Evolutionary conservation across 2,797 vertebrate species (phyloP).

Genomic region (Anas acuta): DNA sequence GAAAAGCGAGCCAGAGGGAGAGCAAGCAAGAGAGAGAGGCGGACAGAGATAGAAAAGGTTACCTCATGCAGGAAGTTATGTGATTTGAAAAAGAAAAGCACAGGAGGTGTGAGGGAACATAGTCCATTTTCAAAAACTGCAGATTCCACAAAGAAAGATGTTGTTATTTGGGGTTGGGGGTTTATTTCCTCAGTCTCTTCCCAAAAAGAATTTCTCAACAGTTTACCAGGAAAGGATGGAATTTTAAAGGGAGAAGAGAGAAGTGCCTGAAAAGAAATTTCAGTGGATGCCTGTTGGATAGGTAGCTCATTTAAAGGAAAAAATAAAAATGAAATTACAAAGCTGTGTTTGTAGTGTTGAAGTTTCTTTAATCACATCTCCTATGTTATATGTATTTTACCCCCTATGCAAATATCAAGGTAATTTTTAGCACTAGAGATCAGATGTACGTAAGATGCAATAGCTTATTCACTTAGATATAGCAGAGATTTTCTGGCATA

Average conservation of each 20-base stretch:
- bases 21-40: constrained; percentile 43
- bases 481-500: fast-evolving
- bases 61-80: constrained; percentile 77
- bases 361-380: background rate
- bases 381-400: background rate
- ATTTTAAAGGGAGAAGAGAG: background rate
- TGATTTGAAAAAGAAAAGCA: constrained; percentile 72
- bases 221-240: background rate
- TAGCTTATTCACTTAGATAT: background rate
- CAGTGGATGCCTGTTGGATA: background rate
- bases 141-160: background rate
- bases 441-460: background rate
- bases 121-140: constrained; percentile 11
- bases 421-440: background rate
- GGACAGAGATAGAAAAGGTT: constrained; percentile 65
- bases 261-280: background rate
- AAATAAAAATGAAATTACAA: background rate
- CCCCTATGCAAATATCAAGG: background rate
- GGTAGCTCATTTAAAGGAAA: background rate
- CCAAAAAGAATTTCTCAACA: background rate
- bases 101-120: constrained; percentile 59
- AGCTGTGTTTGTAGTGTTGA: background rate
- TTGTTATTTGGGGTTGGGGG: background rate
- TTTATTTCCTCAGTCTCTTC: constrained; percentile 5
- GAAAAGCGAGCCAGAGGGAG: constrained; percentile 69